Base-by-base conservation (phyloP, 1,140 invertebrate species). In the Polyergus mexicanus region DNA sequence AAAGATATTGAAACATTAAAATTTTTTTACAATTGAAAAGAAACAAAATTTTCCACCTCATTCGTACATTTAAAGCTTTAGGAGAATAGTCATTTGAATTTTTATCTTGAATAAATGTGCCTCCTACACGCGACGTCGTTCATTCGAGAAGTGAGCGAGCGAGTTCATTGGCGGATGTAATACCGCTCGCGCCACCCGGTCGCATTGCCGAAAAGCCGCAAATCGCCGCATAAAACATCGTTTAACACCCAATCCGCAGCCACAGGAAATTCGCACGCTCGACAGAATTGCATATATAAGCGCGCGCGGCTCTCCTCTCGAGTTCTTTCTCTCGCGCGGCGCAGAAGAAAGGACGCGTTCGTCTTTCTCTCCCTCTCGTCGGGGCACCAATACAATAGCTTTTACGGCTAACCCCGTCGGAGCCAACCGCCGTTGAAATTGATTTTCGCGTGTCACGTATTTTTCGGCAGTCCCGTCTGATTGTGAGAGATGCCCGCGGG, bases 401-500 rank as follows among this genome's bases (percentile, higher is more conserved):
- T 91, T 89, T 56, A 85, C 66, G 81, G 76, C 83, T 75, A 58
- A 54, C 69, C 51, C 76, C 85, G 88, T 85, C 56, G 41, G 25
- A 54, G 86, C 81, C 68, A 89, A 90, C 88, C 89, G 81, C 75
- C 89, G 88, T 89, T 88, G 89, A 93, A 93, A 93, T 93, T 93
- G 92, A 93, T 93, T 93, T 93, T 93, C 90, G 91, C 87, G 90
- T 89, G 91, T 92, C 92, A 89, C 88, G 92, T 90, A 88, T 92
- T 93, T 90, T 93, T 93, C 88, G 88, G 84, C 86, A 71, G 56
- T 60, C 44, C 65, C 85, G 74, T 69, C 80, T 80, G 87, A 89
- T 89, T 89, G 88, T 86, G 88, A 89, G 87, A 84, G 88, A 81
- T 75, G 75, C 80, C 86, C 69, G 76, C 76, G 83, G 58, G 66